Percentiles rank a stretch among this genome's conserved stretches.
phyloP scores from a whole-genome alignment of 1,140 invertebrate genomes.

The Monochamus saltuarius region DNA sequence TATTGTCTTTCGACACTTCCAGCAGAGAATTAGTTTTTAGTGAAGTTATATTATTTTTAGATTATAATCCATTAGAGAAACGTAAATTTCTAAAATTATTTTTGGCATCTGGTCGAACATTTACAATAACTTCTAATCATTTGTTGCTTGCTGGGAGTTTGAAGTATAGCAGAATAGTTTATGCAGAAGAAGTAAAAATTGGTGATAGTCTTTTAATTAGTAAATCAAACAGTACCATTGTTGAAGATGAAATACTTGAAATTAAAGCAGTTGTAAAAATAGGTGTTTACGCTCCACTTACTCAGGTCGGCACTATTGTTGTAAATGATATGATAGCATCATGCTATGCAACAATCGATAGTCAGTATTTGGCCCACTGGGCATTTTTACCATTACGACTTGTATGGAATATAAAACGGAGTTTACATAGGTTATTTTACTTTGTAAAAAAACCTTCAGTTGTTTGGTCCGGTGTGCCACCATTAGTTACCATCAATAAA shows the following conservation, averaged over 20 bases:
- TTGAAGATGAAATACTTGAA: slow-evolving; percentile 64
- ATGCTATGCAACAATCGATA: slow-evolving; percentile 90
- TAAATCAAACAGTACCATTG: slow-evolving; percentile 51
- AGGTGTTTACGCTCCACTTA: slow-evolving; percentile 91
- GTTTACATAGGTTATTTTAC: slow-evolving; percentile 44
- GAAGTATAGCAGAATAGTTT: slow-evolving; percentile 54
- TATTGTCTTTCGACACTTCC: slow-evolving; percentile 70
- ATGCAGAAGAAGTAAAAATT: slow-evolving; percentile 60
- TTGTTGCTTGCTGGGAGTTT: slow-evolving; percentile 61
- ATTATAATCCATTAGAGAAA: slow-evolving; percentile 67
- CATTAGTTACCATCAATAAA: slow-evolving; percentile 27
- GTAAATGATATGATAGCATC: slow-evolving; percentile 90
- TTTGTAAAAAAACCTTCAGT: slow-evolving; percentile 41
- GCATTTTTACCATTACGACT: slow-evolving; percentile 78
- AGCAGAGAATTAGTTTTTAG: slow-evolving; percentile 73
- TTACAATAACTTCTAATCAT: slow-evolving; percentile 85
- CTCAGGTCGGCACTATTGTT: slow-evolving; percentile 80
- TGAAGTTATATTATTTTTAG: slow-evolving; percentile 88
- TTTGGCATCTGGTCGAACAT: slow-evolving; percentile 66
- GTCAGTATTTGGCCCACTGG: slow-evolving; percentile 80
- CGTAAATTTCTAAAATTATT: slow-evolving; percentile 71
- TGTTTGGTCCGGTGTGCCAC: slow-evolving; percentile 27
- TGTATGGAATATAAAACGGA: slow-evolving; percentile 53
- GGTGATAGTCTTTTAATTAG: slow-evolving; percentile 57
- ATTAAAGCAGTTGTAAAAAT: slow-evolving; percentile 59